phyloP scores from a whole-genome alignment of 2,797 vertebrate genomes.

The Trachurus trachurus region DNA sequence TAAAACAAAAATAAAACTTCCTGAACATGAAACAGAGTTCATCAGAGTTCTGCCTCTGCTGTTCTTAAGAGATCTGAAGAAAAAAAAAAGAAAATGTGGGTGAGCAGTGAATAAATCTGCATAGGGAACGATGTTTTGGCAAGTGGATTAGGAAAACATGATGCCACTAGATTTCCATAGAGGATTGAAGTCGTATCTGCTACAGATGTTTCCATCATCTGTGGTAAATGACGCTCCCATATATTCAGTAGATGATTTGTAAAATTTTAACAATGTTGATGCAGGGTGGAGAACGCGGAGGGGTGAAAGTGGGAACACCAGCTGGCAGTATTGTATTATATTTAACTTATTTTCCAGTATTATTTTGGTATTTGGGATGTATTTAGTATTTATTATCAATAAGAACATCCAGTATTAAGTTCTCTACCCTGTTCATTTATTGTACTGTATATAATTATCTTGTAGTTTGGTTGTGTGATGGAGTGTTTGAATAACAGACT shows the following conservation, averaged over 20 bases:
- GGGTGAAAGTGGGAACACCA: too few relatives aligned
- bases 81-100: neutral
- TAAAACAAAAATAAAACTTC: neutral
- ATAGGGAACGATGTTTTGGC: constrained; percentile 42
- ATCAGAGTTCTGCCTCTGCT: neutral
- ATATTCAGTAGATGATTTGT: constrained; percentile 32
- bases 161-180: constrained; percentile 29
- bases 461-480: neutral
- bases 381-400: neutral
- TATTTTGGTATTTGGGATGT: too few relatives aligned
- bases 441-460: neutral
- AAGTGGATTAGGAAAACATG: constrained; percentile 51
- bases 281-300: neutral
- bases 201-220: constrained; percentile 56
- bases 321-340: too few relatives aligned
- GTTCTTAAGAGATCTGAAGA: constrained; percentile 7
- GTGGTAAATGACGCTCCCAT: constrained; percentile 36
- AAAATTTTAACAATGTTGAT: constrained; percentile 32
- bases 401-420: neutral
- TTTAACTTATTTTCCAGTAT: too few relatives aligned
- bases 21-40: constrained; percentile 1
- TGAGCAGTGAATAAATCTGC: constrained; percentile 49
- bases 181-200: constrained; percentile 23
- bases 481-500: neutral
- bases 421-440: neutral